phyloP scores from a whole-genome alignment of 2,797 vertebrate genomes.

The Semotilus atromaculatus region DNA sequence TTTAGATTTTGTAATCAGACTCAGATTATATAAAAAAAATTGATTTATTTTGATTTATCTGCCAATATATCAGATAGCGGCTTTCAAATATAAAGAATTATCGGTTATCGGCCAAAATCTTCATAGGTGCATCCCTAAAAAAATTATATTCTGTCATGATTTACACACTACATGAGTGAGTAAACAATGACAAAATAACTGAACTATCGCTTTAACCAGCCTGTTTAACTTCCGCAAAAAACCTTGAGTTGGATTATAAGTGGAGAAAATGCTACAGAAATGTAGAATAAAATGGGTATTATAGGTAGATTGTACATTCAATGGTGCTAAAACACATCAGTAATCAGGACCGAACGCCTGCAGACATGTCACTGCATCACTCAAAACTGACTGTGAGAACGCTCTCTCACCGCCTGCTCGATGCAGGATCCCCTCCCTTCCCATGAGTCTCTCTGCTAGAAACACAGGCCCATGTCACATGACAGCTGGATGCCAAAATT shows the following conservation, averaged over 20 bases:
- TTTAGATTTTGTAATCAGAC: no score
- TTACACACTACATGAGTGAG: not conserved
- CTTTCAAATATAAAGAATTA: no score
- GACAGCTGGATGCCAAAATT: constrained; percentile 75
- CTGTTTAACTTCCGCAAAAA: not conserved
- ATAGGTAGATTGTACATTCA: not conserved
- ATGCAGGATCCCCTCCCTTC: not conserved
- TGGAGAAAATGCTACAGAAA: not conserved
- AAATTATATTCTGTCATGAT: not conserved
- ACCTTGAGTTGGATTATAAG: not conserved
- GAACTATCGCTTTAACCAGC: not conserved
- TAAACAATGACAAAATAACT: not conserved
- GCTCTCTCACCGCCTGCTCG: not conserved
- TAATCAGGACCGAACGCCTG: not conserved
- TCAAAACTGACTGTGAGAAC: constrained; percentile 9
- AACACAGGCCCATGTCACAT: constrained; percentile 32
- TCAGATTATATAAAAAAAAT: no score
- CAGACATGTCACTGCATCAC: not conserved
- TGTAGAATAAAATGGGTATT: not conserved
- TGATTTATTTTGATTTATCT: no score
- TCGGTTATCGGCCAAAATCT: no score
- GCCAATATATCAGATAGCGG: no score
- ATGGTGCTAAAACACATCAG: not conserved
- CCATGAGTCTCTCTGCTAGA: constrained; percentile 39
- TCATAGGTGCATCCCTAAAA: no score